phyloP scores from a whole-genome alignment of 2,113 vertebrate species.

The Pollachius pollachius region DNA sequence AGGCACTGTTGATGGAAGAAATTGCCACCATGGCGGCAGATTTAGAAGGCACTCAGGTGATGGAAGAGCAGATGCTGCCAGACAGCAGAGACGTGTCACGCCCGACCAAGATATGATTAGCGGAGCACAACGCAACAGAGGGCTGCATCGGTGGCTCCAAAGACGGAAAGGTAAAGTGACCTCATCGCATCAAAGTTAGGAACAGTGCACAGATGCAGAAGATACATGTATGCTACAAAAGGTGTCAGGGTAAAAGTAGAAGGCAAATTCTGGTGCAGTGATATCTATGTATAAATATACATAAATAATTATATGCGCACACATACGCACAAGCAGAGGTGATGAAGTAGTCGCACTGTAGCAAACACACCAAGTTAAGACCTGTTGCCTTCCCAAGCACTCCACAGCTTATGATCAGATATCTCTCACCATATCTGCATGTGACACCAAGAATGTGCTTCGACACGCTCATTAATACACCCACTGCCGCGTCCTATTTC shows the following conservation, averaged over 20 bases:
- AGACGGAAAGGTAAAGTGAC: too few relatives aligned
- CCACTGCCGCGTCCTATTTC: constrained; percentile 37
- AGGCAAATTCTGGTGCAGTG: too few relatives aligned
- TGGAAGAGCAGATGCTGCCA: constrained; percentile 38
- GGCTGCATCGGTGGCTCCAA: too few relatives aligned
- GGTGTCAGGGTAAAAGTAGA: too few relatives aligned
- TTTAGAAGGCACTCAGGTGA: not conserved
- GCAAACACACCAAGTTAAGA: constrained; percentile 33
- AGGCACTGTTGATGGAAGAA: too few relatives aligned
- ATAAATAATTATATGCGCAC: too few relatives aligned
- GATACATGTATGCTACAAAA: too few relatives aligned
- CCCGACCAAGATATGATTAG: constrained; percentile 31
- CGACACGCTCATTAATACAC: constrained; percentile 59
- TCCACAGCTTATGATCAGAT: constrained; percentile 57
- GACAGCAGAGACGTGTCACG: constrained; percentile 19
- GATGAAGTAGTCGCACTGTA: not conserved
- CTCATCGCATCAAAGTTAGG: too few relatives aligned
- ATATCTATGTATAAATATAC: too few relatives aligned
- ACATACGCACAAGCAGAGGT: too few relatives aligned
- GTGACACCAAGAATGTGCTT: constrained; percentile 43
- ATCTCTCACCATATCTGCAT: constrained; percentile 40
- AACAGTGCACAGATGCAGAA: too few relatives aligned
- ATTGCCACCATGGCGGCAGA: too few relatives aligned
- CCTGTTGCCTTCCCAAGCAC: constrained; percentile 16
- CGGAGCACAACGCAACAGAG: constrained; percentile 16